Percentiles rank a stretch among this genome's conserved stretches.
phyloP scores from a whole-genome alignment of 1,140 invertebrate species.

The Lerema accius region DNA sequence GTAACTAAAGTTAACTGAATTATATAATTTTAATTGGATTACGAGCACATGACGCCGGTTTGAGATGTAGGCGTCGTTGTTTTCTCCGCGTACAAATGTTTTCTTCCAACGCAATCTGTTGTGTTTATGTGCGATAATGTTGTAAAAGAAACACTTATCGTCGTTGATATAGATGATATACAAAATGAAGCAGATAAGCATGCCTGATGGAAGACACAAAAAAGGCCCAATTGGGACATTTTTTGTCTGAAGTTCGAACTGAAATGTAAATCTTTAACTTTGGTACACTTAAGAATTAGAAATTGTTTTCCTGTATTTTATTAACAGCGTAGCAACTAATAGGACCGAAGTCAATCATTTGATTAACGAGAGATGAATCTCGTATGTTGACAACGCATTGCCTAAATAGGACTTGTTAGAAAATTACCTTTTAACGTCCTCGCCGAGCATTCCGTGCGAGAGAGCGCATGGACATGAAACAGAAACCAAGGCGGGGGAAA shows the following conservation, averaged over 20 bases:
- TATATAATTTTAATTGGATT: conserved; percentile 71
- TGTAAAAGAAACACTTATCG: no score
- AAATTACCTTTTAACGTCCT: conserved; percentile 45
- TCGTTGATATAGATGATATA: no score
- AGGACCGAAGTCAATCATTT: neutral
- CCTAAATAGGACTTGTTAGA: conserved; percentile 44
- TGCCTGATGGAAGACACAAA: no score
- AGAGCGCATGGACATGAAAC: conserved; percentile 68
- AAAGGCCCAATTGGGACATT: no score
- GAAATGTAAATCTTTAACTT: no score
- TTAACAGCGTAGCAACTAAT: no score
- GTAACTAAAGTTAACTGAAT: conserved; percentile 38
- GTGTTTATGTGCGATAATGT: conserved; percentile 22
- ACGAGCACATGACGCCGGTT: conserved; percentile 18
- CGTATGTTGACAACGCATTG: neutral
- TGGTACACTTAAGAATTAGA: no score
- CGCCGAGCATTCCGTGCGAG: conserved; percentile 61
- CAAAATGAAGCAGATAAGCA: no score
- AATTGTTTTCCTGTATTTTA: no score
- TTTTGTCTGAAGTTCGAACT: no score
- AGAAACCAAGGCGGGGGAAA: conserved; percentile 69
- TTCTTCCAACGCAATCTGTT: conserved; percentile 42
- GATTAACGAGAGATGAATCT: neutral
- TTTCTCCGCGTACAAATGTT: conserved; percentile 35
- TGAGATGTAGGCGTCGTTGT: conserved; percentile 15